These are phyloP conservation scores for Tragelaphus buxtoni DNA, from an alignment of 2,113 vertebrate species.

Conservation along the genomic window DNA sequence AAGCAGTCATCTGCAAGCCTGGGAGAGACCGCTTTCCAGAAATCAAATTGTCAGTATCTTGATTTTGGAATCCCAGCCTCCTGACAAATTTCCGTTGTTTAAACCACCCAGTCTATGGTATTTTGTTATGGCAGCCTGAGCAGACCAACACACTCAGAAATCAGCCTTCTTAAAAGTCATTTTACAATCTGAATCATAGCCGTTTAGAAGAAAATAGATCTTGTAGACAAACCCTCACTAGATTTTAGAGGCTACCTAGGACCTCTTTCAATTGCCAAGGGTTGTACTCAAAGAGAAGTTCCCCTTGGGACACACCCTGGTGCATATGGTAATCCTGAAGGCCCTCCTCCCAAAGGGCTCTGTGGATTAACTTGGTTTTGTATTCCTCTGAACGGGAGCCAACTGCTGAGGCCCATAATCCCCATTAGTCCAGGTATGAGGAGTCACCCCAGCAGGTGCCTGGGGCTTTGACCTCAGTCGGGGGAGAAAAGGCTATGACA, in stretches of 20 bases:
- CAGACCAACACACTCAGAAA: neutral
- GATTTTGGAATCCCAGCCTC: neutral
- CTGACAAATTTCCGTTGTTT: neutral
- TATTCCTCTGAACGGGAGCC: neutral
- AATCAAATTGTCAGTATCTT: neutral
- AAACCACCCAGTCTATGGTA: neutral
- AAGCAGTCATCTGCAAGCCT: neutral
- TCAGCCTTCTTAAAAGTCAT: neutral
- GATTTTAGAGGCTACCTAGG: neutral
- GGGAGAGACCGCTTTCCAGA: neutral
- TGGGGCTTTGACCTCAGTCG: neutral
- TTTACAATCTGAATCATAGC: neutral
- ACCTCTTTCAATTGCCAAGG: constrained; percentile 1
- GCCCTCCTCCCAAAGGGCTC: neutral
- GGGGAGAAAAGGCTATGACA: no score
- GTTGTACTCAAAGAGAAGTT: neutral
- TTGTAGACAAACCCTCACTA: neutral
- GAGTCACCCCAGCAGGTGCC: neutral
- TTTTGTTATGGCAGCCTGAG: neutral
- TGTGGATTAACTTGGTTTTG: neutral
- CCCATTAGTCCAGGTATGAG: neutral
- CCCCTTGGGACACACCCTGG: neutral
- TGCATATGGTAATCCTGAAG: neutral
- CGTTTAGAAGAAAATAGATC: neutral
- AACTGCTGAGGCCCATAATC: neutral